These are phyloP conservation scores for Eupelmus urozonus DNA, from an alignment of 2,888 invertebrate species.

Conservation along the genomic window DNA sequence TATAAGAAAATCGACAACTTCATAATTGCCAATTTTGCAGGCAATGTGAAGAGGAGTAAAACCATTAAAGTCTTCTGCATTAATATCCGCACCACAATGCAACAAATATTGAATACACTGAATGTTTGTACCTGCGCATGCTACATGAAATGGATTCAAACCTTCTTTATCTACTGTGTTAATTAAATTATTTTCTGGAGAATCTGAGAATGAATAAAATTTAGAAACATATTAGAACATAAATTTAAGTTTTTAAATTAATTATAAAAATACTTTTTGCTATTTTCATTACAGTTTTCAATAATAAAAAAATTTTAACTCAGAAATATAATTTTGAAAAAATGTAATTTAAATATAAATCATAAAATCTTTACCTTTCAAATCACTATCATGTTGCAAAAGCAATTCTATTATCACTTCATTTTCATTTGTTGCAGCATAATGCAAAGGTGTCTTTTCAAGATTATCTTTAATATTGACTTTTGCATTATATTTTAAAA, in stretches of 20 bases:
- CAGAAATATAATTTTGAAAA: not conserved
- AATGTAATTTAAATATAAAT: not conserved
- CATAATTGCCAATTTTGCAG: not conserved
- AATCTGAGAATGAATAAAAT: not conserved
- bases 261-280: too few relatives aligned
- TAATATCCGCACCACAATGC: conserved; percentile 24
- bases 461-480: conserved; percentile 26
- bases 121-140: conserved; percentile 11
- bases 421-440: conserved; percentile 6
- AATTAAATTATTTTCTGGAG: conserved; percentile 6
- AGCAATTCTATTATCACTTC: conserved; percentile 34
- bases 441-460: conserved; percentile 40
- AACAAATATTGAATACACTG: conserved; percentile 19
- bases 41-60: not conserved
- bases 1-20: not conserved
- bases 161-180: conserved; percentile 30
- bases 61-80: not conserved
- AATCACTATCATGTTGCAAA: conserved; percentile 11
- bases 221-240: too few relatives aligned
- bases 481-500: conserved; percentile 39
- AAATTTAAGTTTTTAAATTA: too few relatives aligned
- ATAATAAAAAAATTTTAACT: too few relatives aligned
- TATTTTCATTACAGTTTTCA: too few relatives aligned
- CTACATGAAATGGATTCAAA: conserved; percentile 49
- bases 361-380: not conserved